Evolutionary conservation across 2,888 invertebrate species (phyloP).

Genomic region (Eurois occulta): DNA sequence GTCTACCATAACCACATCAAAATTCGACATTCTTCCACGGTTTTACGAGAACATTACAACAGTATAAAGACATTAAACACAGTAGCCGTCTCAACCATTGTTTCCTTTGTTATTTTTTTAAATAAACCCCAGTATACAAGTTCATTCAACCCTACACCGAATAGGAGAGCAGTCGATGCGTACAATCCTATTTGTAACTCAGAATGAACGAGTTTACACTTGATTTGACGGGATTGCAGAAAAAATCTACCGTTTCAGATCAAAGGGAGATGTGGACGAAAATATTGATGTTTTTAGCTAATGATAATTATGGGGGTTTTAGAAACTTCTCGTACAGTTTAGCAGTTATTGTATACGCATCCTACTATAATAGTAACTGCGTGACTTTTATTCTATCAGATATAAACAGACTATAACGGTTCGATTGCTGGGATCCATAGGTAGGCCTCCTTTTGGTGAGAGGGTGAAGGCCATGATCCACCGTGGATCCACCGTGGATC

Average conservation of each 20-base stretch:
- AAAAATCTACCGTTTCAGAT: constrained; percentile 38
- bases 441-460: no score
- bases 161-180: constrained; percentile 31
- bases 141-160: constrained; percentile 46
- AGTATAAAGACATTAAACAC: constrained; percentile 38
- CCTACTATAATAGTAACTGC: not conserved
- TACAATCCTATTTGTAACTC: constrained; percentile 58
- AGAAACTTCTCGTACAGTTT: not conserved
- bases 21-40: not conserved
- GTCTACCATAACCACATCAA: constrained; percentile 5
- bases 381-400: not conserved
- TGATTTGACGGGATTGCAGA: constrained; percentile 53
- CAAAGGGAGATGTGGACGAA: constrained; percentile 33
- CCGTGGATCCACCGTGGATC: no score
- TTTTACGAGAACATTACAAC: constrained; percentile 15
- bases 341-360: not conserved
- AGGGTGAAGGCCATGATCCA: no score
- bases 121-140: constrained; percentile 36
- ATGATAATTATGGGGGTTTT: not conserved
- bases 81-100: constrained; percentile 40
- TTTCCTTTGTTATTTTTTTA: constrained; percentile 46
- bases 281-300: constrained; percentile 38
- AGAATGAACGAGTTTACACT: constrained; percentile 71
- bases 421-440: not conserved
- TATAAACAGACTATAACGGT: not conserved